phyloP scores from a whole-genome alignment of 2,797 vertebrate genomes.

The Dendrocincla fuliginosa region DNA sequence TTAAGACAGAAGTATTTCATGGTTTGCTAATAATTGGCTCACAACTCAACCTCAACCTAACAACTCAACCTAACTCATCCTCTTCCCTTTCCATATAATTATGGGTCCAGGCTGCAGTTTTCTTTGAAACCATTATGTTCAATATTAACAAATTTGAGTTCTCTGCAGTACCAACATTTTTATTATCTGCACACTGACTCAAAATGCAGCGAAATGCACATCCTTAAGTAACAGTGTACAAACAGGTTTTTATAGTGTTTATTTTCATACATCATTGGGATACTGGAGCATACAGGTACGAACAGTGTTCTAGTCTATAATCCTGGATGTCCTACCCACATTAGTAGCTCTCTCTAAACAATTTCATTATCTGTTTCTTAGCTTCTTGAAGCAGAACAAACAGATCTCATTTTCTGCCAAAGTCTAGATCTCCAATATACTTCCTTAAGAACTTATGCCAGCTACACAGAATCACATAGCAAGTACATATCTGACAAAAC shows the following conservation, averaged over 20 bases:
- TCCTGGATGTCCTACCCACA: background rate
- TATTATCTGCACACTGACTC: background rate
- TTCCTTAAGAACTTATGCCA: background rate
- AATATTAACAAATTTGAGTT: background rate
- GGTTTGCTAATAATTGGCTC: background rate
- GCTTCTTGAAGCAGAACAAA: background rate
- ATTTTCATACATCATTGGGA: background rate
- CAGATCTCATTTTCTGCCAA: background rate
- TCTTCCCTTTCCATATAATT: background rate
- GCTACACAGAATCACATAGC: background rate
- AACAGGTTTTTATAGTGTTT: background rate
- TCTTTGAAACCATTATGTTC: background rate
- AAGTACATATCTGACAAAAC: background rate
- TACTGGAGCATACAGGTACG: background rate
- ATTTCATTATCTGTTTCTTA: background rate
- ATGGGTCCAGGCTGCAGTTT: background rate
- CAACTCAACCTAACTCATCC: background rate
- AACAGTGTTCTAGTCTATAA: background rate
- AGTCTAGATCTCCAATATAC: background rate
- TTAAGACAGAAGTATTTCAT: background rate
- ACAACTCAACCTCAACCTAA: background rate
- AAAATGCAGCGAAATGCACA: background rate
- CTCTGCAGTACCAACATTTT: accelerated
- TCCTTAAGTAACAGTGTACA: background rate
- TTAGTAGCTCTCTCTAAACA: background rate